Conservation (phyloP, 2,888 invertebrate genomes). For the Chymomyza amoena region DNA sequence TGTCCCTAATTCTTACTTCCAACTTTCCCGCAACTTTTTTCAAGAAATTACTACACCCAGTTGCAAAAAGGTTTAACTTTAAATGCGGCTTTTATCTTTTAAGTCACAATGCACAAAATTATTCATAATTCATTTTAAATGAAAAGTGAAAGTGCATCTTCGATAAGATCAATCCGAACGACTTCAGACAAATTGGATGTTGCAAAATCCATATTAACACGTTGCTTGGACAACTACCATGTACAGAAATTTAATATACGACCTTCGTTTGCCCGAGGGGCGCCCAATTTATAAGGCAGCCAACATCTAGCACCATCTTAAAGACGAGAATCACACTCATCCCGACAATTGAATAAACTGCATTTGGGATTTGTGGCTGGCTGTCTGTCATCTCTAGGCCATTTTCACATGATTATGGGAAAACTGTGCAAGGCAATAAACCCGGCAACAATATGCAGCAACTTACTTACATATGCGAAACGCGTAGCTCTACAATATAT, state of each 20-base stretch:
- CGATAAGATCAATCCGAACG: background rate
- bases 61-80: background rate
- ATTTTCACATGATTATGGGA: slow-evolving; percentile 60
- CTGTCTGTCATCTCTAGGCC: slow-evolving; percentile 36
- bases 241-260: background rate
- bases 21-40: too few species aligned
- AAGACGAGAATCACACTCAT: background rate
- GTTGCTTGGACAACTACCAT: background rate
- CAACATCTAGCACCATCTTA: background rate
- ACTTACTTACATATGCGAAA: slow-evolving; percentile 42
- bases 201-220: background rate
- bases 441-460: slow-evolving; percentile 27
- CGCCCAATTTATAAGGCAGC: background rate
- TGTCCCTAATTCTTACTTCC: too few species aligned
- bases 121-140: background rate
- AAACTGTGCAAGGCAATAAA: slow-evolving; percentile 33
- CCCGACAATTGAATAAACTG: background rate
- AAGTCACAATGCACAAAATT: background rate
- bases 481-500: slow-evolving; percentile 24
- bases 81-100: background rate
- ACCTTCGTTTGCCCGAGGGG: background rate
- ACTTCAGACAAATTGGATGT: background rate
- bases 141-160: background rate
- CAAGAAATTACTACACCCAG: too few species aligned
- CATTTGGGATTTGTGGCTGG: slow-evolving; percentile 2